Evolutionary conservation across 2,888 invertebrate genomes (phyloP).

Genomic region (Mechanitis messenoides): DNA sequence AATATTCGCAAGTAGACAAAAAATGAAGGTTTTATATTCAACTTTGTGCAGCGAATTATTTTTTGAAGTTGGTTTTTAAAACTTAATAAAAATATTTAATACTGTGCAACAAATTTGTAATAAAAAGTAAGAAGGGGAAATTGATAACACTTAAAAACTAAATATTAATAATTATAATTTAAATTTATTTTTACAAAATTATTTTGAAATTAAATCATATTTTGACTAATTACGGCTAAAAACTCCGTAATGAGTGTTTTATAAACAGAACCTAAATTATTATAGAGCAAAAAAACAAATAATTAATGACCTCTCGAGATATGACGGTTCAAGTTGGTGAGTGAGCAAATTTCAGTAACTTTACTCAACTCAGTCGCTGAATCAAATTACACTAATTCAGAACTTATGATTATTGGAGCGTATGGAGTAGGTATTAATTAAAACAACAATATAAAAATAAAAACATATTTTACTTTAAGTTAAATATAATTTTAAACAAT

Average conservation of each 20-base stretch:
- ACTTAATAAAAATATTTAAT: too few relatives aligned
- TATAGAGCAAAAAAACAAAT: background rate
- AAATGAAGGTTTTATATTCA: too few relatives aligned
- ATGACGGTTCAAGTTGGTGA: constrained; percentile 1
- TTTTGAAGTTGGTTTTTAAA: too few relatives aligned
- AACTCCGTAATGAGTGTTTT: background rate
- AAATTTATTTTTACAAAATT: too few relatives aligned
- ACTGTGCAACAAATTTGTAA: too few relatives aligned
- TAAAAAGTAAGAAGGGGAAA: too few relatives aligned
- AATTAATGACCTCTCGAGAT: background rate
- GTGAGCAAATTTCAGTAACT: constrained; percentile 1
- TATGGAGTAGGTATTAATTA: background rate
- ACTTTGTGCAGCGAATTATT: too few relatives aligned
- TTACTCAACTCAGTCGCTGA: background rate
- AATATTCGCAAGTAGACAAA: too few relatives aligned
- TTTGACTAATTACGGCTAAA: too few relatives aligned
- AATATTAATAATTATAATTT: too few relatives aligned
- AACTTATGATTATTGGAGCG: background rate
- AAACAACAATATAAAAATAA: background rate
- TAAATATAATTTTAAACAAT: background rate
- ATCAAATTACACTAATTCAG: constrained; percentile 7
- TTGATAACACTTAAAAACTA: too few relatives aligned
- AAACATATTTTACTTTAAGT: background rate
- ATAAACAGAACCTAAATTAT: background rate
- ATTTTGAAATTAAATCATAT: too few relatives aligned